phyloP scores from a whole-genome alignment of 2,888 invertebrate species.

The Synergus umbraculus region DNA sequence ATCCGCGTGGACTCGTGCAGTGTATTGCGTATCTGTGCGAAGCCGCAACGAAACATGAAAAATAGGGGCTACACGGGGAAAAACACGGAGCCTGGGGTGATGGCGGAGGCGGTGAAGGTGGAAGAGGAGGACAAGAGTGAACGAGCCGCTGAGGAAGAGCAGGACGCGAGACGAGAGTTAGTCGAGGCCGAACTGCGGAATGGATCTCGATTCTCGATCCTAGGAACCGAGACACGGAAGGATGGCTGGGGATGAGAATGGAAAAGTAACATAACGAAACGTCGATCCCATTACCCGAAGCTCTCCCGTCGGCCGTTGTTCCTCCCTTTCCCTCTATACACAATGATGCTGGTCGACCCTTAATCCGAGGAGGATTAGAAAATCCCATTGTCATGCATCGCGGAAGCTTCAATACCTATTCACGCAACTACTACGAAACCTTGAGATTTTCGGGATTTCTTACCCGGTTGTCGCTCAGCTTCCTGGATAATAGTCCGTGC shows the following conservation, averaged over 20 bases:
- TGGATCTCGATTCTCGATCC: constrained; percentile 50
- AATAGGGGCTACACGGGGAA: constrained; percentile 77
- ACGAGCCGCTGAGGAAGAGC: constrained; percentile 4
- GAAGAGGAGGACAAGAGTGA: constrained; percentile 49
- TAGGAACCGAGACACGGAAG: constrained; percentile 61
- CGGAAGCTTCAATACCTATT: constrained; percentile 47
- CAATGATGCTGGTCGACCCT: constrained; percentile 66
- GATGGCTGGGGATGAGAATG: constrained; percentile 71
- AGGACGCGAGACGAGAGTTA: constrained; percentile 53
- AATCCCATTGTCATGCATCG: constrained; percentile 74
- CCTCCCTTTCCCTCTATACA: constrained; percentile 49
- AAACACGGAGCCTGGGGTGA: constrained; percentile 70
- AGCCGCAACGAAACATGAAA: constrained; percentile 78
- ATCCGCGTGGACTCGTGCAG: constrained; percentile 71
- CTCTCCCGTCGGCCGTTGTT: constrained; percentile 54
- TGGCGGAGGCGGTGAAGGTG: constrained; percentile 54
- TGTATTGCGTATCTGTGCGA: constrained; percentile 67
- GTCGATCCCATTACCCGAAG: constrained; percentile 76
- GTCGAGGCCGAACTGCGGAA: constrained; percentile 56
- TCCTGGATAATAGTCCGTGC: neutral
- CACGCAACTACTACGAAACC: constrained; percentile 1
- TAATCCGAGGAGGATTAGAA: constrained; percentile 75
- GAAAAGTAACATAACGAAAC: constrained; percentile 77
- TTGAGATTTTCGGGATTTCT: constrained; percentile 11
- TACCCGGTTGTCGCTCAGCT: neutral